Conservation (phyloP, 2,797 vertebrate genomes). For the Acipenser oxyrinchus region DNA sequence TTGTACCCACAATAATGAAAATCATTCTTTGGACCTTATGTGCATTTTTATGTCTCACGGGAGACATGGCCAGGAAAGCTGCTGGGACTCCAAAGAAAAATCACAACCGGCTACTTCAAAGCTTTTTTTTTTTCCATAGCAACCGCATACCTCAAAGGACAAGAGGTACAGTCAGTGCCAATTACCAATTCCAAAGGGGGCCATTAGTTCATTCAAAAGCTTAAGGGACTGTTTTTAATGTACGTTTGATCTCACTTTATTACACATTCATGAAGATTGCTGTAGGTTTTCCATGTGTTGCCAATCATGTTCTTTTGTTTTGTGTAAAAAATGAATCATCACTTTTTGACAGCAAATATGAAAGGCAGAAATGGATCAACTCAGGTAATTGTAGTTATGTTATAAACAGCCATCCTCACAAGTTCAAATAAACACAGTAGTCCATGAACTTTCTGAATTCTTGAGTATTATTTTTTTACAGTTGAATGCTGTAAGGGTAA, state of each 20-base stretch:
- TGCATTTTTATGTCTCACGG: constrained; percentile 31
- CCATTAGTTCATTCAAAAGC: constrained; percentile 64
- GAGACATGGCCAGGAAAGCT: constrained; percentile 40
- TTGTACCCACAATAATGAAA: constrained; percentile 28
- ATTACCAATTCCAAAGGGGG: constrained; percentile 75
- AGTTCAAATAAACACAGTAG: too few species aligned
- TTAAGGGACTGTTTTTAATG: constrained; percentile 26
- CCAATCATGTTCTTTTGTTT: background rate
- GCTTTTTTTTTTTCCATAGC: constrained; percentile 66
- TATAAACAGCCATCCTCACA: too few species aligned
- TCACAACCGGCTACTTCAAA: constrained; percentile 75
- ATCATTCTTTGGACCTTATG: constrained; percentile 34
- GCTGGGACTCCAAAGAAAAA: constrained; percentile 45
- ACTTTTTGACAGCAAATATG: too few species aligned
- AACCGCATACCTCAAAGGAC: constrained; percentile 65
- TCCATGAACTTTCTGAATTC: too few species aligned
- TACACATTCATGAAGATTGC: background rate
- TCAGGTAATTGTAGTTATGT: too few species aligned
- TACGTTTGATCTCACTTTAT: background rate
- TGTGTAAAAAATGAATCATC: too few species aligned
- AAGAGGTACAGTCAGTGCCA: constrained; percentile 64
- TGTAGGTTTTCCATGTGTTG: background rate
- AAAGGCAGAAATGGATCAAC: too few species aligned
- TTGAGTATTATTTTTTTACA: too few species aligned
- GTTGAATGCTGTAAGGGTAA: too few species aligned